Evolutionary conservation across 2,113 vertebrate genomes (phyloP), one percentile per base, ranked within the genome.

Genomic region (Hypanus sabinus): DNA sequence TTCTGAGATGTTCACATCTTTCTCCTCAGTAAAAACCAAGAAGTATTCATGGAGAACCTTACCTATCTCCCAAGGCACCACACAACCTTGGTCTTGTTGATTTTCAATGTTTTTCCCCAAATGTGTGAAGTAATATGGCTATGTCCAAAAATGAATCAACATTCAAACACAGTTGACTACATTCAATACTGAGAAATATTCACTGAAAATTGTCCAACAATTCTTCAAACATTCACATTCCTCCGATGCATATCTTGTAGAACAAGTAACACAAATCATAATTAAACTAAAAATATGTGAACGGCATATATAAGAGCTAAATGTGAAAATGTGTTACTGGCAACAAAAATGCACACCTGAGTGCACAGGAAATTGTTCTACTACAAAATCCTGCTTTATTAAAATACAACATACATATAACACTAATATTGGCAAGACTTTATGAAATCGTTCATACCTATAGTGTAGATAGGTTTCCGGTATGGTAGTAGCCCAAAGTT

Each of bases 391-490:
- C 57, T 68, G 85, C 60, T 62, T 33, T 14, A 20, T 60, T 68
- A 33, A 14, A 85, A 85, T 60, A 33, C 18, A 88, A 62, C 12
- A 27, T 24, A 10, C 36, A 71, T 38, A 71, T 73, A 46, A 22
- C 7, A 36, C 20, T 24, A 38, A 33, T 27, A 27, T 20, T 85
- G 81, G 62, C 11, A 55, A 46, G 14, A 93, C 46, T 73, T 55
- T 75, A 20, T 75, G 33, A 3, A 14, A 81, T 93, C 38, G 57
- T 55, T 14, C 98, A 97, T 94, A 99, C 98, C 98, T 60, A 99
- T 95, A 0, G 98, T 99, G 94, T 70, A 95, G 95, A 99, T 97
- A 5, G 98, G 98, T 94, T 95, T 97, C 75, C 98, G 97, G 96
- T 98, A 98, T 0, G 99, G 99, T 0, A 99, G 71, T 36, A 95